Base-by-base conservation (phyloP, 2,113 vertebrate genomes). In the Cynoglossus semilaevis region DNA sequence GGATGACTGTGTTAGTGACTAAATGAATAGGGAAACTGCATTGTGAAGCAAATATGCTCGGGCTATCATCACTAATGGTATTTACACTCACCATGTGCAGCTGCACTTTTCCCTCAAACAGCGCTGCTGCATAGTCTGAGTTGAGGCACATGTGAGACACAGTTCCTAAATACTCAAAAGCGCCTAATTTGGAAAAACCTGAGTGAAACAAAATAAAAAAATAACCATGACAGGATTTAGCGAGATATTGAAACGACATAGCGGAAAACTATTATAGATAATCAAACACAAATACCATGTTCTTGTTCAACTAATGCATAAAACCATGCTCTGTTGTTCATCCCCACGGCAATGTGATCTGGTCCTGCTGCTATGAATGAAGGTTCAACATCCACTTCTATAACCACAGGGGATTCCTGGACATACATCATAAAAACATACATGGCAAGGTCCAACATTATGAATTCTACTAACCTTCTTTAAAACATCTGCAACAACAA, bases 261-360 rank as follows among this genome's bases (percentile, higher is more conserved):
- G 8, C 13, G 12, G 11, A 72, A 57, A 44, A 4, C 16, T 2
- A 41, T 9, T 18, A 15, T 15, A 8, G 10, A 41, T 41, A 41
- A 13, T 41, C 10, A 41, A 41, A 12, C 9, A 40, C 14, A 69
- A 69, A 12, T 19, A 85, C 92, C 10, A 22, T 76, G 77, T 40
- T 83, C 59, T 15, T 90, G 89, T 29, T 95, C 94, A 63, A 91
- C 90, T 47, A 97, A 73, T 17, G 89, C 87, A 36, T 98, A 99
- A 86, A 99, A 98, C 96, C 97, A 99, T 44, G 96, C 96, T 59
- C 94, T 92, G 78, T 98, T 99, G 85, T 98, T 99, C 96, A 98
- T 98, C 51, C 97, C 96, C 59, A 98, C 93, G 46, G 95, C 94
- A 72, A 99, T 87, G 62, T 99, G 95, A 76, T 92, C 94, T 4